Evolutionary conservation across 2,888 invertebrate species (phyloP).

Genomic region (Conchocele bisecta): DNA sequence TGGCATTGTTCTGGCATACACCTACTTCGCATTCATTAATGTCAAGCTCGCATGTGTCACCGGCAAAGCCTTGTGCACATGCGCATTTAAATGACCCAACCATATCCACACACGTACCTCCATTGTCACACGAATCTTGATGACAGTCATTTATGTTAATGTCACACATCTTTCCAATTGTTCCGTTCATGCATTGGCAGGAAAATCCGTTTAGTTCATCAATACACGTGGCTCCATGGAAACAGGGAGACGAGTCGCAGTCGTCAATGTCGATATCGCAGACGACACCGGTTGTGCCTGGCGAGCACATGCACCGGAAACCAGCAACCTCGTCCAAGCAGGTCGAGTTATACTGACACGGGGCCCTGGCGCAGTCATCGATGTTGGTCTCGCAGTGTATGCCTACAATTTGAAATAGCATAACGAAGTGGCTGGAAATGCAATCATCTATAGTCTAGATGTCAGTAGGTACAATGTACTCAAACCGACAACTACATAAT

Average conservation of each 20-base stretch:
- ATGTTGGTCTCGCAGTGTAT: slow-evolving; percentile 20
- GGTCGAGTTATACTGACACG: slow-evolving; percentile 18
- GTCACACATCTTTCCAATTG: slow-evolving; percentile 36
- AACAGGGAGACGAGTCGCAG: slow-evolving; percentile 26
- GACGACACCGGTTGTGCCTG: slow-evolving; percentile 22
- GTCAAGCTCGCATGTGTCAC: slow-evolving; percentile 30
- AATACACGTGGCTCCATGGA: slow-evolving; percentile 25
- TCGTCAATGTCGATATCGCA: slow-evolving; percentile 40
- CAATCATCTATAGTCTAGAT: no score
- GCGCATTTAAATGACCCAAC: slow-evolving; percentile 30
- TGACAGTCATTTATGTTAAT: slow-evolving; percentile 49
- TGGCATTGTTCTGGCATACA: slow-evolving; percentile 32
- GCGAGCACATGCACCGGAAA: slow-evolving; percentile 41
- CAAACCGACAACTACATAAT: no score
- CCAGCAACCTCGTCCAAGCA: slow-evolving; percentile 33
- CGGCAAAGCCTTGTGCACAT: slow-evolving; percentile 32
- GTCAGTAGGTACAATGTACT: no score
- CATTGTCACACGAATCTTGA: slow-evolving; percentile 25
- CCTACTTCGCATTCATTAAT: slow-evolving; percentile 42
- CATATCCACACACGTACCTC: slow-evolving; percentile 33
- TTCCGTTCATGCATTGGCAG: slow-evolving; percentile 25
- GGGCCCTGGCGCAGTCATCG: slow-evolving; percentile 24
- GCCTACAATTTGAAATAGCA: slow-evolving; percentile 5
- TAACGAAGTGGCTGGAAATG: no score
- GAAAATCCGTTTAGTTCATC: slow-evolving; percentile 21